Evolutionary conservation across 1,140 invertebrate species (phyloP), one percentile per base, ranked within the genome.

Genomic region (Eurosta solidaginis): DNA sequence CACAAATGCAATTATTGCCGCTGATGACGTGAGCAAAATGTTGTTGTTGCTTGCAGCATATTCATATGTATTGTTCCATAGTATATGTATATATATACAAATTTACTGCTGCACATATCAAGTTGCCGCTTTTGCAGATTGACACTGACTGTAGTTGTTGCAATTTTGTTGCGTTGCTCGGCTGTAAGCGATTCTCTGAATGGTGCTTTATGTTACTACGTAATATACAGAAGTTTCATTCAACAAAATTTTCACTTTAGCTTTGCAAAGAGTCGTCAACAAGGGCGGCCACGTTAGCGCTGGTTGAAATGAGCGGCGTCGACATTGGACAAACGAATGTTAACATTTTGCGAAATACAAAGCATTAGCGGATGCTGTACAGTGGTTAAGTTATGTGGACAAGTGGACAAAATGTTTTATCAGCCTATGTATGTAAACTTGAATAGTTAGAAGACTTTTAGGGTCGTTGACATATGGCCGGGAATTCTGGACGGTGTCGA

Each of bases 121-220:
- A 68, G 59, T 40, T 68, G 59, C 59, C 59, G 59, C 59, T 33
- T 68, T 68, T 68, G 59, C 59, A 68, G 59, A 68, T 33, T 68
- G 59, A 68, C 59, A 68, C 59, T 68, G 59, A 40, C 27, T 40
- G 59, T 33, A 7, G 17, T 63, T 20, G 33, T 17, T 68, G 3
- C 33, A 2, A 6, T 20, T 5, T 68, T 4, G 33, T 40, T 68
- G 9, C 20, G 59, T 68, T 68, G 59, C 33, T 68, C 27, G 6
- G 59, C 52, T 17, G 27, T 59, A 4, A 33, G 29, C 6, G 33
- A 68, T 68, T 68, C 40, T 2, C 27, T 68, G 33, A 68, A 68
- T 68, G 59, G 59, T n/a, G 33, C 5, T 36, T 68, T 20, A 5
- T 33, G 33, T 68, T 29, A 33, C 59, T 68, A 33, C 59, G 40